Percentiles rank a stretch among this genome's conserved stretches.
Conservation (phyloP, 2,888 invertebrate genomes). For the Rhamphomyia laevipes region DNA sequence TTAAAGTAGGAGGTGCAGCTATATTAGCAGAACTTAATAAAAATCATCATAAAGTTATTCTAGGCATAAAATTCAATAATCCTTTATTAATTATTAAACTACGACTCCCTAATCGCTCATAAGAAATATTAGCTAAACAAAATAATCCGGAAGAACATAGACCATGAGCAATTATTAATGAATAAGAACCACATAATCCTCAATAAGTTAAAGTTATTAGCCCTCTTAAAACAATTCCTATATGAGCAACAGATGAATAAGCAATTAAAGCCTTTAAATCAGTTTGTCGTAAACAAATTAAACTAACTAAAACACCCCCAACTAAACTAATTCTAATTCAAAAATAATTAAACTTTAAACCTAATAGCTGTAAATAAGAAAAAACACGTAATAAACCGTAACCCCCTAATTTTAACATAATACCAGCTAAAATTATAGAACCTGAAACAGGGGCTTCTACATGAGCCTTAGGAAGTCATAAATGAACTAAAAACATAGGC, state of each 20-base stretch:
- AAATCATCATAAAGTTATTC: constrained; percentile 52
- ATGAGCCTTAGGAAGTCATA: constrained; percentile 63
- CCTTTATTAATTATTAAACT: constrained; percentile 53
- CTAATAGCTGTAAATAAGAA: constrained; percentile 39
- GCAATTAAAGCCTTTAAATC: constrained; percentile 64
- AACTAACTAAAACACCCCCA: constrained; percentile 47
- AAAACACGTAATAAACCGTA: constrained; percentile 53
- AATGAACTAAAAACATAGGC: constrained; percentile 57
- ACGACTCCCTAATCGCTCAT: constrained; percentile 49
- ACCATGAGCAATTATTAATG: constrained; percentile 53
- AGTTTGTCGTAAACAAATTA: constrained; percentile 54
- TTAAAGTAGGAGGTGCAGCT: constrained; percentile 53
- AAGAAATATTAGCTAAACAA: constrained; percentile 52
- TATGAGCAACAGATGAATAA: constrained; percentile 56
- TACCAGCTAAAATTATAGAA: constrained; percentile 61
- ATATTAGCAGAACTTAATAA: constrained; percentile 51
- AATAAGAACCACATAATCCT: constrained; percentile 41
- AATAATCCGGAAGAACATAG: constrained; percentile 54
- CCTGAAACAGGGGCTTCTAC: constrained; percentile 62
- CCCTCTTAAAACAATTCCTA: constrained; percentile 48
- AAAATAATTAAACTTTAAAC: constrained; percentile 41
- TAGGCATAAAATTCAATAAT: constrained; percentile 46
- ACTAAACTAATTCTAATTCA: constrained; percentile 44
- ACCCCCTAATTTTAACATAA: constrained; percentile 60
- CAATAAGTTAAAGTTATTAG: constrained; percentile 46